Evolutionary conservation across 2,113 vertebrate genomes (phyloP), one percentile per base, ranked within the genome.

Genomic region (Rhizomys pruinosus): DNA sequence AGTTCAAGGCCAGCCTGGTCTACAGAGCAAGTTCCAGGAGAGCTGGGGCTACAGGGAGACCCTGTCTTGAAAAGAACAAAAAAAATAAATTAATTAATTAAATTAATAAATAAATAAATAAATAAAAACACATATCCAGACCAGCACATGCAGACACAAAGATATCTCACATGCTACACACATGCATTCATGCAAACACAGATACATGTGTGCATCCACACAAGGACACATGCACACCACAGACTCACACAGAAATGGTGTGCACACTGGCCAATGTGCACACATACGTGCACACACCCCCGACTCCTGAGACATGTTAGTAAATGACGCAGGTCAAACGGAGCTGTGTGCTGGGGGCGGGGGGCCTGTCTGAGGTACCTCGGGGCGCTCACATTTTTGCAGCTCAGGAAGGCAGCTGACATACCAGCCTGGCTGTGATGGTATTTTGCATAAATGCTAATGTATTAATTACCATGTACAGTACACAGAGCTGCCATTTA

Each of bases 361-460:
- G 47, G 90, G 93, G 92, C 96, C 92, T 95, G 96, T 96, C 95
- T 86, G 79, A 93, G 91, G 96, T 96, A 96, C 96, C 97, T 97
- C 5, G 87, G 96, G 96, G 97, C 94, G 94, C 94, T 97, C 96
- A 96, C 96, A 96, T 97, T 97, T 97, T 97, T 97, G 94, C 96
- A 97, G 95, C 96, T 97, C 96, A 96, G 94, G 96, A 97, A 97
- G 96, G 97, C 96, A 97, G 97, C 96, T 97, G 97, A 97, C 97
- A 96, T 96, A 95, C 96, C 96, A 97, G 97, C 97, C 96, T 0
- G 96, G 94, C 97, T 97, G 96, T 96, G 97, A 97, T 96, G 96
- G 91, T 97, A 96, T 97, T 97, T 97, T 97, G 97, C 97, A 97
- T 97, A 97, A 97, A 97, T 97, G 97, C 96, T 97, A 97, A 97